Conservation (phyloP, 2,797 vertebrate genomes). For the Sparidentex hasta region DNA sequence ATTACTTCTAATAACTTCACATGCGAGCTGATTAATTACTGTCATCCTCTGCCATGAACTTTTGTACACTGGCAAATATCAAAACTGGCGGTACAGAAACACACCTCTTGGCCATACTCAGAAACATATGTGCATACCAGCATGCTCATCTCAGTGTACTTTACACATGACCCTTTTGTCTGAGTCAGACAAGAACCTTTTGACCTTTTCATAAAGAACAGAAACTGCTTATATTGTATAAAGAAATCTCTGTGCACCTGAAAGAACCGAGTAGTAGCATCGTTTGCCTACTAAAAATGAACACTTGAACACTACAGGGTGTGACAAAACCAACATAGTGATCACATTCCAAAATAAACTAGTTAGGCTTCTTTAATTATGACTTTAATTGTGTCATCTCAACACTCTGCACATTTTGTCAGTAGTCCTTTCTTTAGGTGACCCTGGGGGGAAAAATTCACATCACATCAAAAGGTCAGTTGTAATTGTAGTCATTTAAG, state of each 20-base stretch:
- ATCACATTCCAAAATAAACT: neutral
- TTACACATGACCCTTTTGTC: conserved; percentile 26
- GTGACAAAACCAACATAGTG: neutral
- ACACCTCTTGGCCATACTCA: neutral
- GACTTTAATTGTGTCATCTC: neutral
- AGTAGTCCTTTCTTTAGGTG: neutral
- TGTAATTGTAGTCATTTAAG: neutral
- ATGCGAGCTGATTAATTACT: conserved; percentile 40
- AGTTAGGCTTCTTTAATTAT: neutral
- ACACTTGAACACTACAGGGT: neutral
- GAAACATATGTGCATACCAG: neutral
- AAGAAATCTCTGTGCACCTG: neutral
- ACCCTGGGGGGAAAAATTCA: neutral
- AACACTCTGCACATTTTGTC: neutral
- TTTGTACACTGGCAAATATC: conserved; percentile 34
- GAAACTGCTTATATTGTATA: conserved; percentile 11
- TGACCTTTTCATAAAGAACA: conserved; percentile 20
- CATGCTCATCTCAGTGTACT: neutral
- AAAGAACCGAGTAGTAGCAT: neutral
- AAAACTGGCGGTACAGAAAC: conserved; percentile 29
- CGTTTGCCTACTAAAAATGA: neutral
- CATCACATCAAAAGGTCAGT: neutral
- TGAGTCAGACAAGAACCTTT: conserved; percentile 18
- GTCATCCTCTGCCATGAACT: conserved; percentile 34
- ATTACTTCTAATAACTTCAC: conserved; percentile 62